Evolutionary conservation across 2,797 vertebrate genomes (phyloP).

Genomic region (Gobio occitaniae): DNA sequence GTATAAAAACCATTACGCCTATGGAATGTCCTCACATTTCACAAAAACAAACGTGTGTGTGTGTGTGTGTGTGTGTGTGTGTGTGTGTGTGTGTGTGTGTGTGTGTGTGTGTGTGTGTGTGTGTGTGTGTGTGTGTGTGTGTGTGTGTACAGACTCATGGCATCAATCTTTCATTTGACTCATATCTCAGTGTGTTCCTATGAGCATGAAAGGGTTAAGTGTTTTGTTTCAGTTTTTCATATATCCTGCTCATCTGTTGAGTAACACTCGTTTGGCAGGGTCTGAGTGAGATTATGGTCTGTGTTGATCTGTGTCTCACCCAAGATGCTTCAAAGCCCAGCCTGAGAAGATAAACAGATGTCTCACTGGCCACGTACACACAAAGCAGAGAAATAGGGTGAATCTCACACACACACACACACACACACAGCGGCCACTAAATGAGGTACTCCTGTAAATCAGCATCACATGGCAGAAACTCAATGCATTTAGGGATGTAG

Average conservation of each 20-base stretch:
- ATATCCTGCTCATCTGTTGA: constrained; percentile 15
- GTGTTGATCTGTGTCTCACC: constrained; percentile 19
- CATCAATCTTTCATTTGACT: background rate
- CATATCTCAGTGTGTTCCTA: background rate
- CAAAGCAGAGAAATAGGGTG: background rate
- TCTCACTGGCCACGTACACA: background rate
- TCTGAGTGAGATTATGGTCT: background rate
- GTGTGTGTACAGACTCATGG: background rate
- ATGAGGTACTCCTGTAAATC: too few species aligned
- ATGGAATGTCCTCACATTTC: too few species aligned
- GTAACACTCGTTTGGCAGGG: background rate
- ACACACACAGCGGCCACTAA: too few species aligned
- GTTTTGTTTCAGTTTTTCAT: background rate
- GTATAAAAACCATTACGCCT: too few species aligned
- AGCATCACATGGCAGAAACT: too few species aligned
- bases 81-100: too few species aligned
- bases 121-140: too few species aligned
- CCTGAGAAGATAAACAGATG: constrained; percentile 28
- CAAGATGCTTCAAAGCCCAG: background rate
- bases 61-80: too few species aligned
- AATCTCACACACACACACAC: background rate
- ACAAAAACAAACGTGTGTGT: too few species aligned
- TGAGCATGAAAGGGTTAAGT: background rate
- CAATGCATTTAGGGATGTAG: too few species aligned
- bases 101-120: too few species aligned